A percentile compares a stretch with the other conserved stretches of the same genome.
phyloP scores from a whole-genome alignment of 23 tunicate species.

The Phallusia fumigata region DNA sequence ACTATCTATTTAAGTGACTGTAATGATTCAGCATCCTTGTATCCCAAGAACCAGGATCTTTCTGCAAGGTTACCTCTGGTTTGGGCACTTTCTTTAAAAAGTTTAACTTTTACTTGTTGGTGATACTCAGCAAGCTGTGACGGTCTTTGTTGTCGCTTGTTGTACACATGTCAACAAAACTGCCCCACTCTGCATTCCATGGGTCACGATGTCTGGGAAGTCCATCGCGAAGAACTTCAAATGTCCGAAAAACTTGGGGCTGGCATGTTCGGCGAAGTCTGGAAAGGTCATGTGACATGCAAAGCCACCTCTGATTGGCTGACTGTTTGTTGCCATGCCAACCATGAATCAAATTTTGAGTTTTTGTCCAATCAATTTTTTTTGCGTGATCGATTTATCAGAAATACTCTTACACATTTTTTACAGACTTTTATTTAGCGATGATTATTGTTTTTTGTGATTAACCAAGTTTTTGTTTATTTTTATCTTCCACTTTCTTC shows the following conservation, averaged over 20 bases:
- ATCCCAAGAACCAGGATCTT: no score
- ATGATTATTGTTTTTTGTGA: no score
- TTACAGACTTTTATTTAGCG: no score
- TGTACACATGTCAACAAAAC: constrained; percentile 40
- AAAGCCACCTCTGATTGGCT: not conserved
- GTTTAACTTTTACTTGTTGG: not conserved
- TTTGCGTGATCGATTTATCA: not conserved
- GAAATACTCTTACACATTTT: no score
- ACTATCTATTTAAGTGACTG: no score
- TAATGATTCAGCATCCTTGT: no score
- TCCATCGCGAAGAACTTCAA: constrained; percentile 55
- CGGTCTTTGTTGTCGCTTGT: constrained; percentile 80
- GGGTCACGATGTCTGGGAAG: constrained; percentile 94
- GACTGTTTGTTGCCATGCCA: no score
- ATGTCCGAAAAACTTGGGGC: constrained; percentile 70
- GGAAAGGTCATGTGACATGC: constrained; percentile 71
- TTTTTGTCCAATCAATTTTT: not conserved
- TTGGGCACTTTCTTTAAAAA: no score
- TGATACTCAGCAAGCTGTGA: constrained; percentile 35
- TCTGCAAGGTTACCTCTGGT: no score
- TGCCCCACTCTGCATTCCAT: constrained; percentile 43
- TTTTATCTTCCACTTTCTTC: not conserved
- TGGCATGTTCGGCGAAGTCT: constrained; percentile 98
- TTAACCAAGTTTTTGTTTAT: not conserved
- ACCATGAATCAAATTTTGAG: not conserved